Evolutionary conservation across 2,113 vertebrate genomes (phyloP), one percentile per base, ranked within the genome.

Genomic region (Perognathus longimembris): DNA sequence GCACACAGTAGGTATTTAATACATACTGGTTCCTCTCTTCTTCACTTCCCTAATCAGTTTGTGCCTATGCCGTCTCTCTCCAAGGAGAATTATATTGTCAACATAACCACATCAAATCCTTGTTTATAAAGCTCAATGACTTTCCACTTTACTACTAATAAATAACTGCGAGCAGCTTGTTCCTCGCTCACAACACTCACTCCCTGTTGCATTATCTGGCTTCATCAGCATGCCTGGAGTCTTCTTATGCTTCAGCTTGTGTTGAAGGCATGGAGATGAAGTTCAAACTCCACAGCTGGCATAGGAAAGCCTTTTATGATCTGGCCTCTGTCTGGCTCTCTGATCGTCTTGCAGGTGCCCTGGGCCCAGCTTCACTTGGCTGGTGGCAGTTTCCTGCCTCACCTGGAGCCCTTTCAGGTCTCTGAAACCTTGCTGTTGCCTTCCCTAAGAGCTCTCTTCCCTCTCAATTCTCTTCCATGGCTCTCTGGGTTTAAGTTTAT

Each of bases 111-210:
- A 24, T 18, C 9, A 34, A 5, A 50, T 42, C 21, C 40, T 0
- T 38, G 18, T 3, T 0, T 30, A 75, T 11, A n/a, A 26, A 18
- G 28, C 69, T 54, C 24, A 26, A 0, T 54, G 54, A 1, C 42
- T 89, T 95, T 79, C 14, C 22, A n/a, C 40, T 70, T 92, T 59
- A 45, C 69, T 78, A 24, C 54, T 67, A 73, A 73, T 30, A 71
- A 75, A 38, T 40, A 20, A 24, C 28, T 59, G 50, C 30, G 66
- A 86, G 24, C 64, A 75, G 32, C 36, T 40, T 78, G 32, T 12
- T 17, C 45, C 69, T 32, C 3, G 36, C 20, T 64, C 42, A n/a
- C 54, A 5, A 63, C 32, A 26, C 6, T 82, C 30, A 18, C 8
- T 59, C 26, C 45, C 28, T 54, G 61, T 0, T 5, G 28, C 30